phyloP scores from a whole-genome alignment of 2,797 vertebrate species.

The Platalea minor region DNA sequence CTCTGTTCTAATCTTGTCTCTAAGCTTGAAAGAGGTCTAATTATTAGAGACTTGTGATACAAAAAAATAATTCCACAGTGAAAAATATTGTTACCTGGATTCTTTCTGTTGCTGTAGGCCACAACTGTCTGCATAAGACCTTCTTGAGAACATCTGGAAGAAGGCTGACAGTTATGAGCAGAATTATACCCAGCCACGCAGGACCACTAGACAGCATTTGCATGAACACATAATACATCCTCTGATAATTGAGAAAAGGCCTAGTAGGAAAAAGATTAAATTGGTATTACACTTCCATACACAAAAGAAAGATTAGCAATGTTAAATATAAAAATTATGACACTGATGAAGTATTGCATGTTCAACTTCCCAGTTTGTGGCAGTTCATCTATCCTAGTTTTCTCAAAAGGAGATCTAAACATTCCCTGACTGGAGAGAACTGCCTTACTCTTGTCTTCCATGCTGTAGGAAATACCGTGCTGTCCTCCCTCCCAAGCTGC shows the following conservation, averaged over 20 bases:
- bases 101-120: conserved; percentile 91
- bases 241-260: conserved; percentile 98
- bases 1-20: not conserved
- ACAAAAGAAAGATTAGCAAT: not conserved
- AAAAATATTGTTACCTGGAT: conserved; percentile 83
- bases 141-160: conserved; percentile 95
- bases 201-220: conserved; percentile 96
- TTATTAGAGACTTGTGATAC: not conserved
- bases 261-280: conserved; percentile 65
- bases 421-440: not conserved
- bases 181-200: conserved; percentile 91
- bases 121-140: conserved; percentile 88
- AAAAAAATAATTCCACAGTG: not conserved
- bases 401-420: not conserved
- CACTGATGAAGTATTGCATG: not conserved
- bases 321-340: not conserved
- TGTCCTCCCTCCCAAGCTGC: not conserved
- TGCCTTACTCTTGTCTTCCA: not conserved
- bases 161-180: conserved; percentile 89
- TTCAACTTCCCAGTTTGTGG: not conserved
- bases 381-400: not conserved
- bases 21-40: not conserved
- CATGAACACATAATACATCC: conserved; percentile 99
- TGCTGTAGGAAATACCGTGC: not conserved
- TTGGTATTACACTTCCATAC: not conserved